Conservation (phyloP, 2,113 vertebrate genomes). For the Acanthochromis polyacanthus region DNA sequence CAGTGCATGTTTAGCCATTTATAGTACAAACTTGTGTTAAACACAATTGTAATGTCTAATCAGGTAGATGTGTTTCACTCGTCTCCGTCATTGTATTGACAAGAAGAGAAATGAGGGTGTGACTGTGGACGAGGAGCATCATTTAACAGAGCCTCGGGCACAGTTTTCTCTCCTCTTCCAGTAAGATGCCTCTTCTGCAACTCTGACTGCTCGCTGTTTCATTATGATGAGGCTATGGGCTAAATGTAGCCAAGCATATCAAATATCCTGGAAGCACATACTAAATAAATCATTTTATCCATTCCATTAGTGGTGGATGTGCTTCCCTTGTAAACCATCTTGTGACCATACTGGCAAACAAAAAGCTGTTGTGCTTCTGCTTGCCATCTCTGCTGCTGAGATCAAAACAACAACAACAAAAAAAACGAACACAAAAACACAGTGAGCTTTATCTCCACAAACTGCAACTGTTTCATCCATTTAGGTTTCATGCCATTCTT, state of each 20-base stretch:
- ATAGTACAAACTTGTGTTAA: slow-evolving; percentile 23
- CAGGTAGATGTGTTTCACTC: slow-evolving; percentile 47
- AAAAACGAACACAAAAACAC: not conserved
- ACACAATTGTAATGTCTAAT: slow-evolving; percentile 45
- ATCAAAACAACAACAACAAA: slow-evolving; percentile 24
- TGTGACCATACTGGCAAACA: slow-evolving; percentile 76
- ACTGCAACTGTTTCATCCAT: slow-evolving; percentile 48
- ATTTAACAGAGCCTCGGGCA: slow-evolving; percentile 81
- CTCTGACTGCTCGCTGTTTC: slow-evolving; percentile 84
- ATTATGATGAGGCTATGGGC: slow-evolving; percentile 86
- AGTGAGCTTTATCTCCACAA: slow-evolving; percentile 27
- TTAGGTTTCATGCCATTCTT: slow-evolving; percentile 48
- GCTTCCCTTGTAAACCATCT: slow-evolving; percentile 77
- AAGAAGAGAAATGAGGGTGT: slow-evolving; percentile 83
- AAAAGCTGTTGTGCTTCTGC: slow-evolving; percentile 61
- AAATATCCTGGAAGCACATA: slow-evolving; percentile 84
- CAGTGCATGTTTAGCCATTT: slow-evolving; percentile 4
- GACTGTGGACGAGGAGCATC: slow-evolving; percentile 80
- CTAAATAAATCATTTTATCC: slow-evolving; percentile 88
- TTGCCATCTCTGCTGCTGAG: slow-evolving; percentile 41
- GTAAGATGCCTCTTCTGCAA: slow-evolving; percentile 78
- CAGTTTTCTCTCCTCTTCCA: slow-evolving; percentile 76
- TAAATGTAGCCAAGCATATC: slow-evolving; percentile 86
- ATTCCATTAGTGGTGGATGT: slow-evolving; percentile 83
- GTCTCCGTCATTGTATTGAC: slow-evolving; percentile 75